phyloP scores from a whole-genome alignment of 1,140 invertebrate species.

The Saccostrea echinata region DNA sequence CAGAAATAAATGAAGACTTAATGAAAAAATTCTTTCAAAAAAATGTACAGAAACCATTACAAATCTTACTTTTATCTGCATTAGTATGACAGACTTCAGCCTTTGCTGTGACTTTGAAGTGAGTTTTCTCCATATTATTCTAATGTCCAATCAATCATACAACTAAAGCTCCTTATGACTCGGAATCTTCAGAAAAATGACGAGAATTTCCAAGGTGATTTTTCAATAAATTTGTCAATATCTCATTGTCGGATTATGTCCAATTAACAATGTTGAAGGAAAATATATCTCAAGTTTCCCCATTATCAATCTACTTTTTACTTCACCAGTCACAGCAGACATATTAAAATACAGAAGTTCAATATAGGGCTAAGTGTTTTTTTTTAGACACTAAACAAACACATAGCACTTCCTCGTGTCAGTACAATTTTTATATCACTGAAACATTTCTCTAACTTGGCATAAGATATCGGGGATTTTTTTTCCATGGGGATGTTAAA shows the following conservation, averaged over 20 bases:
- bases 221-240: conserved; percentile 26
- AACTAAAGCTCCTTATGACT: neutral
- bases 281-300: neutral
- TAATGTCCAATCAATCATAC: conserved; percentile 11
- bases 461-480: conserved; percentile 12
- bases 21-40: no score
- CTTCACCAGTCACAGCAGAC: neutral
- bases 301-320: neutral
- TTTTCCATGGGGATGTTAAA: conserved; percentile 22
- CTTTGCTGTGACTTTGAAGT: conserved; percentile 51
- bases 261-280: neutral
- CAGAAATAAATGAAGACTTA: no score
- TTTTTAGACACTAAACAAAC: neutral
- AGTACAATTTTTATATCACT: conserved; percentile 1
- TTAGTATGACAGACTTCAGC: conserved; percentile 48
- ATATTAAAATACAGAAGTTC: conserved; percentile 15
- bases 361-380: neutral
- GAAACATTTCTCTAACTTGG: conserved; percentile 10
- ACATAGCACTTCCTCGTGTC: conserved; percentile 1
- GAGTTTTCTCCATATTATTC: conserved; percentile 30
- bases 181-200: neutral
- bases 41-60: neutral
- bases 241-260: neutral
- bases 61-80: conserved; percentile 44
- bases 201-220: neutral